These are phyloP conservation scores for Pomacea maculata DNA, from an alignment of 1,140 invertebrate genomes.

Conservation along the genomic window DNA sequence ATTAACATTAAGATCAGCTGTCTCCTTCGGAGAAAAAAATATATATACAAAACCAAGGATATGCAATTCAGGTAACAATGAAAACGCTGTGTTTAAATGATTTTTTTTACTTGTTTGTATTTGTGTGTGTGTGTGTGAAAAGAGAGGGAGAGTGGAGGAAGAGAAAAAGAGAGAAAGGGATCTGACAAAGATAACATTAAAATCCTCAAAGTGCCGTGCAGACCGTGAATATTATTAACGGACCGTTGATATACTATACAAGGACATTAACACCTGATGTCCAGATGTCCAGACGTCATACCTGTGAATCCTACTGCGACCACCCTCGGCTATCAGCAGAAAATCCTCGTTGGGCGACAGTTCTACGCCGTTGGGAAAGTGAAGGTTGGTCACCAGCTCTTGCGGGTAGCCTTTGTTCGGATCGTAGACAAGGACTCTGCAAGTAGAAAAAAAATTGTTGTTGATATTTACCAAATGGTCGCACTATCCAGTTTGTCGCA, in stretches of 20 bases:
- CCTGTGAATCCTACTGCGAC: conserved; percentile 42
- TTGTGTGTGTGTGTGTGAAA: background rate
- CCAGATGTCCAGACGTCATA: background rate
- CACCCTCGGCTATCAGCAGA: conserved; percentile 42
- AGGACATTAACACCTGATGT: too few relatives aligned
- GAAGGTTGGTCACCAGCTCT: conserved; percentile 38
- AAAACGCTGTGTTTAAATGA: too few relatives aligned
- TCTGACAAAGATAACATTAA: too few relatives aligned
- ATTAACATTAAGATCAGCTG: too few relatives aligned
- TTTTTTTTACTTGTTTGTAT: background rate
- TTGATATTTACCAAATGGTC: background rate
- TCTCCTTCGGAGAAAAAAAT: too few relatives aligned
- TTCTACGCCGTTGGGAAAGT: conserved; percentile 50
- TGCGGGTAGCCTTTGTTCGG: conserved; percentile 28
- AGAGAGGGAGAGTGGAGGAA: background rate
- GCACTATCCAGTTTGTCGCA: background rate
- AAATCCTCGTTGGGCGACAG: conserved; percentile 39
- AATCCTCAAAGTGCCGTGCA: background rate
- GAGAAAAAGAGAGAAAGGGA: too few relatives aligned
- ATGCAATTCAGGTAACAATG: too few relatives aligned
- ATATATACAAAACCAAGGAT: too few relatives aligned
- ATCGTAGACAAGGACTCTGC: conserved; percentile 39
- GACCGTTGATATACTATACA: too few relatives aligned
- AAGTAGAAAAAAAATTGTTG: background rate
- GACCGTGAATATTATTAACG: background rate